Conservation (phyloP, 2,888 invertebrate genomes). For the Coecobrya sp. region DNA sequence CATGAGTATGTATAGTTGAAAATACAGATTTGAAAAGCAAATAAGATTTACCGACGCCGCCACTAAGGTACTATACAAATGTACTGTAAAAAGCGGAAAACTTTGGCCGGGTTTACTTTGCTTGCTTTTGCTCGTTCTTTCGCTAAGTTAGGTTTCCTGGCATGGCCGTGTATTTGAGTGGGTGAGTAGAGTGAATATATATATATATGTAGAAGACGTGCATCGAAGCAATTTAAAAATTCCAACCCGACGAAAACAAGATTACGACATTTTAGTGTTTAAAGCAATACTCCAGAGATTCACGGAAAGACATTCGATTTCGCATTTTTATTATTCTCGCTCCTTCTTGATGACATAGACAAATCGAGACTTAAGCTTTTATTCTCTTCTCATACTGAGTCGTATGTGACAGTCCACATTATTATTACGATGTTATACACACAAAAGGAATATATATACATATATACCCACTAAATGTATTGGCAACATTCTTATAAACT, state of each 20-base stretch:
- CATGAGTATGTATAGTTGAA: background rate
- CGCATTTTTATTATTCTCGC: slow-evolving; percentile 77
- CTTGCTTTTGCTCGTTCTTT: background rate
- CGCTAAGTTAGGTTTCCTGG: background rate
- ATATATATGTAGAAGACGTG: slow-evolving; percentile 32
- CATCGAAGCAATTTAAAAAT: slow-evolving; percentile 79
- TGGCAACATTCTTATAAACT: background rate
- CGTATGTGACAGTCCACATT: slow-evolving; percentile 68
- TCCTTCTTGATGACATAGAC: slow-evolving; percentile 79
- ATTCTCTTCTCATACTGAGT: slow-evolving; percentile 32
- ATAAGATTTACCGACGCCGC: background rate
- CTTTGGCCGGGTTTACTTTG: background rate
- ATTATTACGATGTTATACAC: slow-evolving; percentile 28
- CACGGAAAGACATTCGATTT: slow-evolving; percentile 79
- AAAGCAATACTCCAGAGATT: slow-evolving; percentile 77
- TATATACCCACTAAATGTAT: background rate
- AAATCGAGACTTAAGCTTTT: slow-evolving; percentile 80
- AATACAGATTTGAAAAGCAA: background rate
- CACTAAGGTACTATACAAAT: background rate
- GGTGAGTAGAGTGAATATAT: background rate
- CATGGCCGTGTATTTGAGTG: background rate
- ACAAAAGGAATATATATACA: background rate
- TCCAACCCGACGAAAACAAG: slow-evolving; percentile 79
- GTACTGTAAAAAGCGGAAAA: slow-evolving; percentile 2
- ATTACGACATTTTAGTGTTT: slow-evolving; percentile 80